Conservation (phyloP, 2,888 invertebrate genomes). For the Thereva nobilitata region DNA sequence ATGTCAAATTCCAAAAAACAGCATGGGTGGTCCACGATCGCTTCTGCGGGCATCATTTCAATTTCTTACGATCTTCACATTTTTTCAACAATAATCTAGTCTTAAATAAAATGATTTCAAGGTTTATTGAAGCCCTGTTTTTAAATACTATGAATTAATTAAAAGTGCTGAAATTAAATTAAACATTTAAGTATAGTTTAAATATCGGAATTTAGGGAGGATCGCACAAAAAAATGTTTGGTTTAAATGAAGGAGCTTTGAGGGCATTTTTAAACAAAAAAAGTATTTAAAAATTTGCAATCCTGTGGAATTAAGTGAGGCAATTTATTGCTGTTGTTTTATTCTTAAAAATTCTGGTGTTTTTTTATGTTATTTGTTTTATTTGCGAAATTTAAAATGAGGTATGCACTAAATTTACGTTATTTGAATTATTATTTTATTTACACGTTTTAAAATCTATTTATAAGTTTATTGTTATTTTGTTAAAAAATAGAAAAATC, state of each 20-base stretch:
- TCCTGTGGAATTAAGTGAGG: not conserved
- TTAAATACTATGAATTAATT: no score
- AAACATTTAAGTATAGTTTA: no score
- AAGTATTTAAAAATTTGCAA: constrained; percentile 12
- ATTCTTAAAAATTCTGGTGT: not conserved
- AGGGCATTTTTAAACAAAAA: not conserved
- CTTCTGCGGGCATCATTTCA: constrained; percentile 1
- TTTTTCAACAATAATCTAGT: not conserved
- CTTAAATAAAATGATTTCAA: not conserved
- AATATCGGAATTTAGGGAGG: no score
- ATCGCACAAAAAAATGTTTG: no score
- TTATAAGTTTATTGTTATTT: no score
- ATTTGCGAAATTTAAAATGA: no score
- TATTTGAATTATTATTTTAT: not conserved
- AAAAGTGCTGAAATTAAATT: no score
- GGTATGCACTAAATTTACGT: constrained; percentile 1
- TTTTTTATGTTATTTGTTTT: constrained; percentile 1
- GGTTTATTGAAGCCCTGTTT: no score
- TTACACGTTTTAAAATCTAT: not conserved
- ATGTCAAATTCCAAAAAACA: constrained; percentile 2
- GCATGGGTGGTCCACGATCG: constrained; percentile 13
- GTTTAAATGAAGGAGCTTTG: no score
- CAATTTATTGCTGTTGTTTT: not conserved
- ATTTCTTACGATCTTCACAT: not conserved
- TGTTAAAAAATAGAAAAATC: no score